Evolutionary conservation across 2,113 vertebrate species (phyloP), one percentile per base, ranked within the genome.

Genomic region (Lepus americanus): DNA sequence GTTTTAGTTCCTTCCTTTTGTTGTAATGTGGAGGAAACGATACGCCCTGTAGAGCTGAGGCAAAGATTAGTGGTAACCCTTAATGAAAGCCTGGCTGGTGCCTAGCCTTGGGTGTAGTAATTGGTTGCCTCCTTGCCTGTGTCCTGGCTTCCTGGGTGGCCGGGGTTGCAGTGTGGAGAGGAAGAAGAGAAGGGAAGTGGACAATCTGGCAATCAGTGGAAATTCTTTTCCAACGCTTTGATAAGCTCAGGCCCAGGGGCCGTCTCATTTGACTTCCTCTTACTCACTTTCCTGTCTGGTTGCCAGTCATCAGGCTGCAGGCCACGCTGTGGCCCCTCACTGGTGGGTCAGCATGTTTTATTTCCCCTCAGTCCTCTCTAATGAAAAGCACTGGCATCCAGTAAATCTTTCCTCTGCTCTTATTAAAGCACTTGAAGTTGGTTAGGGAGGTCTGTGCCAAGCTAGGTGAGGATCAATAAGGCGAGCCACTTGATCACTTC

Each of bases 351-450:
- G 97, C 97, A 97, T 98, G 98, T 98, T 98, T 98, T 98, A 98
- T 98, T 99, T 99, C 98, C 98, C 98, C 98, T 98, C 95, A 84
- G 70, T 95, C 97, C 95, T 95, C 90, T 95, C 98, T 99, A 99
- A 99, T 99, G 98, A 99, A 98, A 99, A 99, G 98, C 98, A 99
- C 98, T 99, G 98, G 98, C 93, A 39, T 96, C 97, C 97, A 97
- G 97, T 98, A 98, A 98, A 98, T 98, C 97, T 98, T 98, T 97
- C 96, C 94, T 98, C 98, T 97, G 97, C 97, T 97, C 97, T 97
- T 98, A 98, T 98, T 98, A 98, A 98, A 97, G 97, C 94, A 97
- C 97, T 98, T 97, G 87, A 98, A 98, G 98, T 98, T 98, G 98
- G 98, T 98, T 98, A 98, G 97, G 96, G 98, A 98, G 97, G 98